phyloP scores from a whole-genome alignment of 2,113 vertebrate genomes.

The Urocynchramus pylzowi region DNA sequence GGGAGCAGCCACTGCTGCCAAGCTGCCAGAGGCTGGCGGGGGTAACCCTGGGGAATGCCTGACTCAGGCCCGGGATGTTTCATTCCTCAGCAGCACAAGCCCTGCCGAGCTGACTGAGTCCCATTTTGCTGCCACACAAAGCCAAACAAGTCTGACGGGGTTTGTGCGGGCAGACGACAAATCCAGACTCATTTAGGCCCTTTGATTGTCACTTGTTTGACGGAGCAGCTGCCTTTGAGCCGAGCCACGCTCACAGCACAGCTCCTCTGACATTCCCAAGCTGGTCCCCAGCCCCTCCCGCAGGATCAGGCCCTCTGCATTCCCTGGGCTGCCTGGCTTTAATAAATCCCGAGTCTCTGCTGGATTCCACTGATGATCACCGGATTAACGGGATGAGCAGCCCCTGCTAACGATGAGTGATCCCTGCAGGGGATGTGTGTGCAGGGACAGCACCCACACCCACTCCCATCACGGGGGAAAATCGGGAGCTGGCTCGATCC shows the following conservation, averaged over 20 bases:
- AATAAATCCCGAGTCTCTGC: accelerated
- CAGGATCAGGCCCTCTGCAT: not conserved
- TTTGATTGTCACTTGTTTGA: constrained; percentile 16
- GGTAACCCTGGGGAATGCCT: accelerated
- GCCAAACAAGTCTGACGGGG: not conserved
- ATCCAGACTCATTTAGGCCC: constrained; percentile 11
- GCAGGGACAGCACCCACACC: not conserved
- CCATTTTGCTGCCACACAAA: not conserved
- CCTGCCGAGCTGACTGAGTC: not conserved
- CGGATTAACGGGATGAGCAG: not conserved
- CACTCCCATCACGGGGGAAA: accelerated
- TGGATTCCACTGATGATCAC: accelerated
- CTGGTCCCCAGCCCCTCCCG: not conserved
- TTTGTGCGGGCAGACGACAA: not conserved
- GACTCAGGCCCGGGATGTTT: not conserved
- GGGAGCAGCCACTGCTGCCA: not conserved
- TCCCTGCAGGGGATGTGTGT: not conserved
- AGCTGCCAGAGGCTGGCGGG: not conserved
- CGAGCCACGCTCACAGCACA: not conserved
- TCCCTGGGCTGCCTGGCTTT: not conserved
- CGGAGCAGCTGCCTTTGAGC: constrained; percentile 12
- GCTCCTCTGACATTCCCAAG: not conserved
- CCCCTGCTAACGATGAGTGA: not conserved
- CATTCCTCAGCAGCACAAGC: not conserved
- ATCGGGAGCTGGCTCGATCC: not conserved